Evolutionary conservation across 2,113 vertebrate species (phyloP), one percentile per base, ranked within the genome.

Genomic region (Crotophaga sulcirostris): DNA sequence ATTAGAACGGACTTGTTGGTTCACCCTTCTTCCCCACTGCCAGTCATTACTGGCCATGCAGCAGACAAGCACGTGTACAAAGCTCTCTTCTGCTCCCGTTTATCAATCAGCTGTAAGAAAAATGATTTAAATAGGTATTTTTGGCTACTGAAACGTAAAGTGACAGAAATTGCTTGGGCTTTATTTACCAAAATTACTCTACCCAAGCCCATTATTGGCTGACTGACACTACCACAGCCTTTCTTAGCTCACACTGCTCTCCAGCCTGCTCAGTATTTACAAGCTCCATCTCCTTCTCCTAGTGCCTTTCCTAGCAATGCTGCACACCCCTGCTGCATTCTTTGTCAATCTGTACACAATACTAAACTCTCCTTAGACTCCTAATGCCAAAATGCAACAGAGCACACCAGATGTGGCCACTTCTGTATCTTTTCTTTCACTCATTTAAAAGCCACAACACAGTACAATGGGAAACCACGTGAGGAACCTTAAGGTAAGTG

Each of bases 241-340:
- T 52, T 63, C 59, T 69, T 33, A 56, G 36, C 74, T 63, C 31
- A 4, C 11, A 25, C n/a, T 87, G 70, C 40, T 79, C 40, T 60
- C 51, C 42, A 67, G 34, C 8, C 40, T 19, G 38, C 13, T 58
- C 54, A 36, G 66, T 59, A 13, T 10, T 31, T 44, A 8, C 0
- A 69, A 33, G 3, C 26, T 72, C 33, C n/a, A 29, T 74, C 40
- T 42, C 40, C 40, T 40, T 42, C 40, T 29, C 54, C 20, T 10
- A 19, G 2, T 4, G 7, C 58, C 47, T 60, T 38, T 36, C 29
- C 29, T 7, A 36, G 42, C 0, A 1, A 56, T 28, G 73, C 47
- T 58, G n/a, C 56, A 25, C 0, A 2, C 3, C 24, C 24, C 54
- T 25, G 11, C 31, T 31, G 21, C 5, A 0, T 34, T 77, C 59